Conservation (phyloP, 2,888 invertebrate genomes). For the Neoascia interrupta region DNA sequence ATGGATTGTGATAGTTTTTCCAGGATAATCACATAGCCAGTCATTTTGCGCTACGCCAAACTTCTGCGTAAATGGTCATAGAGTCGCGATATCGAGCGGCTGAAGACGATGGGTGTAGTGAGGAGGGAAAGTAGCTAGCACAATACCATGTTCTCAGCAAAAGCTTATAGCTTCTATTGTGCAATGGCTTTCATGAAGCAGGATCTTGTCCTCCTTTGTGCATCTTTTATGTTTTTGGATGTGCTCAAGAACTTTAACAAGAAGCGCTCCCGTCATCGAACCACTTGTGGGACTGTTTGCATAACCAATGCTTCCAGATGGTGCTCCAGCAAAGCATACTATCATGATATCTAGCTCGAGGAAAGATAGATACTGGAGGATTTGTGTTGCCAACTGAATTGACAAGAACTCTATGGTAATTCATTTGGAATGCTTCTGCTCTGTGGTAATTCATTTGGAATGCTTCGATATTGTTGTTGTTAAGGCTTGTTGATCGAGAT, state of each 20-base stretch:
- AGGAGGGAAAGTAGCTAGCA: conserved; percentile 8
- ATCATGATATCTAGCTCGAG: neutral
- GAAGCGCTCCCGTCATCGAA: conserved; percentile 29
- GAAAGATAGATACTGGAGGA: neutral
- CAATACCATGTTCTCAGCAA: conserved; percentile 10
- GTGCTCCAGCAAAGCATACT: conserved; percentile 33
- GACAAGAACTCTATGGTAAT: conserved; percentile 31
- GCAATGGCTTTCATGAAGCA: conserved; percentile 44
- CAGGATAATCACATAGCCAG: conserved; percentile 34
- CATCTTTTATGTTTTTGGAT: conserved; percentile 22
- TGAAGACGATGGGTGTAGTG: conserved; percentile 8
- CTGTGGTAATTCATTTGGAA: conserved; percentile 60
- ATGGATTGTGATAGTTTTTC: conserved; percentile 45
- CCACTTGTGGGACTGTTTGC: conserved; percentile 36
- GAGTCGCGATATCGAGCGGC: conserved; percentile 1
- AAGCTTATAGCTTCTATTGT: conserved; percentile 16
- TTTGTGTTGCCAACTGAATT: conserved; percentile 11
- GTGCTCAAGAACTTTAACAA: conserved; percentile 21
- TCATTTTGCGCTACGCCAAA: conserved; percentile 35
- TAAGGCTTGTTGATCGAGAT: conserved; percentile 44
- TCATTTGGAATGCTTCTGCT: neutral
- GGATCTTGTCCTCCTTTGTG: conserved; percentile 27
- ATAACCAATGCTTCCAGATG: conserved; percentile 30
- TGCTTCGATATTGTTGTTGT: conserved; percentile 51
- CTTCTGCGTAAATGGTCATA: conserved; percentile 36